phyloP scores from a whole-genome alignment of 23 tunicate genomes.

The Phallusia fumigata region DNA sequence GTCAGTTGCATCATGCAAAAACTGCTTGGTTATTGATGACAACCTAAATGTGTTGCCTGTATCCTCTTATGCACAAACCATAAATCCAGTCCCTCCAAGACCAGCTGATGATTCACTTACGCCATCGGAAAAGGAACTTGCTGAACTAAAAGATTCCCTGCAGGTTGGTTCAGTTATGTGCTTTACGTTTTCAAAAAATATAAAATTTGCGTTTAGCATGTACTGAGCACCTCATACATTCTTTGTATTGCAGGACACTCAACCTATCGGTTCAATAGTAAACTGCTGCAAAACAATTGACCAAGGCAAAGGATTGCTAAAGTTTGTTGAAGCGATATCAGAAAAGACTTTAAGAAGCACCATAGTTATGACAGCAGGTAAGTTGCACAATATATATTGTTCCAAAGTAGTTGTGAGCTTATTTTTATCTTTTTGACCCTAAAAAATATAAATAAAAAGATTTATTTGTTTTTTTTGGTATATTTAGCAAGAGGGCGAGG shows the following conservation, averaged over 20 bases:
- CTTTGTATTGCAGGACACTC: conserved; percentile 61
- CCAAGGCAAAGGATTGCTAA: conserved; percentile 86
- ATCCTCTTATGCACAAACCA: conserved; percentile 39
- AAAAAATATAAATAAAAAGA: no score
- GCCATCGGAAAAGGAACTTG: conserved; percentile 54
- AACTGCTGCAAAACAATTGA: conserved; percentile 84
- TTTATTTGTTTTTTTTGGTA: background rate
- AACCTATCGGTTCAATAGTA: conserved; percentile 71
- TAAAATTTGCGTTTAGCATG: background rate
- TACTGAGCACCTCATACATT: background rate
- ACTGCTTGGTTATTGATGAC: conserved; percentile 75
- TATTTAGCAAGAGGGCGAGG: conserved; percentile 89
- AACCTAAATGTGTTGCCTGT: conserved; percentile 72
- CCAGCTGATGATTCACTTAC: conserved; percentile 47
- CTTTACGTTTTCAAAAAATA: background rate
- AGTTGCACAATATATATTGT: no score
- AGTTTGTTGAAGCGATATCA: conserved; percentile 81
- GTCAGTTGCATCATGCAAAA: conserved; percentile 72
- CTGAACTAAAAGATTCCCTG: conserved; percentile 68
- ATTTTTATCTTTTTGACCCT: no score
- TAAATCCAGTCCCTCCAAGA: conserved; percentile 65
- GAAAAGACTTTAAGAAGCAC: conserved; percentile 80
- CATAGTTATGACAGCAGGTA: conserved; percentile 90
- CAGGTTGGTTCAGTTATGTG: conserved; percentile 45
- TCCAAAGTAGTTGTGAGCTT: no score